phyloP scores from a whole-genome alignment of 1,140 invertebrate genomes.

The fruit fly (Drosophila melanogaster) region DNA sequence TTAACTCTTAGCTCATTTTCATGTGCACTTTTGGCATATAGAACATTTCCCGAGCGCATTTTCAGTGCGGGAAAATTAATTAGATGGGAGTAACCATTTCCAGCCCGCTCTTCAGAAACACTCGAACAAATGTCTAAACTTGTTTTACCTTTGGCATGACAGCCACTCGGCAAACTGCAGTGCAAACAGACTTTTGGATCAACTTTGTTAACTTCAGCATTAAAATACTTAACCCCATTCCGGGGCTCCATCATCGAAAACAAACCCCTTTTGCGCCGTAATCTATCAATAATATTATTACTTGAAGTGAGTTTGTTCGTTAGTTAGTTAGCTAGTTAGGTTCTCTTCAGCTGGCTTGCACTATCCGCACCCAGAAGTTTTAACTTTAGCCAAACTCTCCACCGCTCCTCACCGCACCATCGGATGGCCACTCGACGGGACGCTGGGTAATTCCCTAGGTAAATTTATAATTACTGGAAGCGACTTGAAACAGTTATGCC shows the following conservation, averaged over 20 bases:
- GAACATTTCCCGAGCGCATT: constrained; percentile 2
- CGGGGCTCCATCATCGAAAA: constrained; percentile 28
- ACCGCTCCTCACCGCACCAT: constrained; percentile 8
- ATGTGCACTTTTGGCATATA: too few relatives aligned
- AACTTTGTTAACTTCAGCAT: constrained; percentile 43
- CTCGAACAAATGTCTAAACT: constrained; percentile 34
- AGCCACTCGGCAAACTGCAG: constrained; percentile 29
- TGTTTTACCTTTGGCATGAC: constrained; percentile 31
- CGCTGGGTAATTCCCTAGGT: constrained; percentile 72
- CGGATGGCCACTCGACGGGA: constrained; percentile 47
- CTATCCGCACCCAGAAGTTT: constrained; percentile 32
- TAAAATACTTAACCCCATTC: constrained; percentile 55
- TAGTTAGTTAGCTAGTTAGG: constrained; percentile 14
- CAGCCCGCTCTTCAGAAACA: neutral
- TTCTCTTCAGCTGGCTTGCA: constrained; percentile 36
- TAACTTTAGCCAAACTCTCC: constrained; percentile 21
- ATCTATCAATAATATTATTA: constrained; percentile 81
- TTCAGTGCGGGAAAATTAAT: constrained; percentile 17
- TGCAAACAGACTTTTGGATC: constrained; percentile 44
- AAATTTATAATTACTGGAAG: constrained; percentile 80
- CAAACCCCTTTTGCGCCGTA: constrained; percentile 54
- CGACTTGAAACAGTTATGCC: constrained; percentile 77
- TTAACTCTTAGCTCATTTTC: neutral
- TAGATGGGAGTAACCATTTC: constrained; percentile 20
- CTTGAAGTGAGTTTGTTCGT: constrained; percentile 32